Percentiles rank a stretch among this genome's conserved stretches.
Evolutionary conservation across 2,888 invertebrate species (phyloP).

Genomic region (Bombylius major): DNA sequence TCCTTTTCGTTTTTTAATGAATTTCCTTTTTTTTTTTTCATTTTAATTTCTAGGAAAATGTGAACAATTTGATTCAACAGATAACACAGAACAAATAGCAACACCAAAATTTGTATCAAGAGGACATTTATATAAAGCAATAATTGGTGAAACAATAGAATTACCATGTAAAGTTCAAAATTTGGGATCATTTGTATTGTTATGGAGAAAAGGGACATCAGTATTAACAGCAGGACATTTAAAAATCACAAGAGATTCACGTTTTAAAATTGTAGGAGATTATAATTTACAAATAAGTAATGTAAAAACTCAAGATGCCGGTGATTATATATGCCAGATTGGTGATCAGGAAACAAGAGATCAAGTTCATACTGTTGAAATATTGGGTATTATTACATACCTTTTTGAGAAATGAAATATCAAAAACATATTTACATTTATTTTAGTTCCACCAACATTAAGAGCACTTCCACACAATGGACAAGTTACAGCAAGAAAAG

Average conservation of each 20-base stretch:
- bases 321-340: conserved; percentile 60
- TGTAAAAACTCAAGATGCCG: conserved; percentile 57
- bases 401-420: background rate
- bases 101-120: conserved; percentile 60
- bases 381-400: conserved; percentile 35
- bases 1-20: too few relatives aligned
- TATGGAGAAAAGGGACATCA: conserved; percentile 57
- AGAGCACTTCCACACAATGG: conserved; percentile 50
- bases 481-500: conserved; percentile 54
- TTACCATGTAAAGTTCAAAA: conserved; percentile 71
- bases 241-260: conserved; percentile 54
- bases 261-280: conserved; percentile 54
- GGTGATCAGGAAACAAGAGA: conserved; percentile 56
- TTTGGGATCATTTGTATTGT: conserved; percentile 49
- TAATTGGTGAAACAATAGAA: conserved; percentile 63
- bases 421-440: too few relatives aligned
- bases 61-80: conserved; percentile 14
- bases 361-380: conserved; percentile 61
- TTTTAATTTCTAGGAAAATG: conserved; percentile 11
- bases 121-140: conserved; percentile 63
- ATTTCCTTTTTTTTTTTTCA: background rate
- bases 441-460: conserved; percentile 51
- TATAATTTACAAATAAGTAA: conserved; percentile 58
- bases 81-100: conserved; percentile 20
- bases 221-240: conserved; percentile 57